Conservation (phyloP, 2,113 vertebrate species). For the Isurus oxyrinchus region DNA sequence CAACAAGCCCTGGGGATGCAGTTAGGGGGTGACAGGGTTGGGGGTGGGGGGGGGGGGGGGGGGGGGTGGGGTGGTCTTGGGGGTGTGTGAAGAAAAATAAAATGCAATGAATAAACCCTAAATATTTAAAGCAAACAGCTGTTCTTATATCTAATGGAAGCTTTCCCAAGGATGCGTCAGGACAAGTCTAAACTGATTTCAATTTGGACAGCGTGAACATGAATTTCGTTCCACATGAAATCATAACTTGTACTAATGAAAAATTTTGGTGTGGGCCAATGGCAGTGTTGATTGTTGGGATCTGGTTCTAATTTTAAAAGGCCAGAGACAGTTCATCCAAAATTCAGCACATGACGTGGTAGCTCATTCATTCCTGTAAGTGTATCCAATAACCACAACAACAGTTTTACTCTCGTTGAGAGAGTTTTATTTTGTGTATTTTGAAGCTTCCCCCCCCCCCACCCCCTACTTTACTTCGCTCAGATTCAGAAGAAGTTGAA, state of each 20-base stretch:
- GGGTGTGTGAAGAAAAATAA: no score
- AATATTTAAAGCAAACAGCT: not conserved
- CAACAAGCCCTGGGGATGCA: not conserved
- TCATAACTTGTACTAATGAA: not conserved
- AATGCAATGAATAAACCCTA: not conserved
- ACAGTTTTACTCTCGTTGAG: not conserved
- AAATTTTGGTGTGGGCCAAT: not conserved
- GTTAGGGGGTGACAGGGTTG: no score
- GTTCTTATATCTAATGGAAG: not conserved
- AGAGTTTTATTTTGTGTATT: not conserved
- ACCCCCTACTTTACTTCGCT: not conserved
- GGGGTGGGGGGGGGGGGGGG: not conserved
- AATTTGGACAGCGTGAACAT: not conserved
- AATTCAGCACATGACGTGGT: not conserved
- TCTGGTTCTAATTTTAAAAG: not conserved
- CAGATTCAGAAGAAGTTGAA: not conserved
- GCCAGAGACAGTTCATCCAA: not conserved
- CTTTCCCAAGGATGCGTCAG: not conserved
- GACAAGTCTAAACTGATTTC: not conserved
- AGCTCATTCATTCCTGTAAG: not conserved
- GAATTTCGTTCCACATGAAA: not conserved
- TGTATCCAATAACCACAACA: not conserved
- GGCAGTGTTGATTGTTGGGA: not conserved
- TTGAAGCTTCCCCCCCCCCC: not conserved
- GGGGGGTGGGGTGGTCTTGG: no score